Evolutionary conservation across 2,888 invertebrate species (phyloP).

Genomic region (Meganola albula): DNA sequence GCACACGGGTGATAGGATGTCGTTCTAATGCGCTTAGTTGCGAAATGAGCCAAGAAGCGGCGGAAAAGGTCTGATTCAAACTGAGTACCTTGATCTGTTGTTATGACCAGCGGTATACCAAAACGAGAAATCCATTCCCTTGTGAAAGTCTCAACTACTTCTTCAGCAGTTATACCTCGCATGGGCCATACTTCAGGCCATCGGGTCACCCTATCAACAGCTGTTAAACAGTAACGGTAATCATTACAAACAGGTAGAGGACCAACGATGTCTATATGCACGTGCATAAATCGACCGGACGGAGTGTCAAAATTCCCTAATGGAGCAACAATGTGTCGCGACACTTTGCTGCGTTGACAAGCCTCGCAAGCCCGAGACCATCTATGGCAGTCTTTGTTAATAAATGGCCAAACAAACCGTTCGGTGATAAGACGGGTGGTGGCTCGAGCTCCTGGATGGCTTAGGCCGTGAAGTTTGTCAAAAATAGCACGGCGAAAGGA

Average conservation of each 20-base stretch:
- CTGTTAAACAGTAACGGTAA: background rate
- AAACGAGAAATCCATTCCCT: too few species aligned
- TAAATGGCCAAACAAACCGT: background rate
- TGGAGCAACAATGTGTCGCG: background rate
- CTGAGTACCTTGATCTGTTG: too few species aligned
- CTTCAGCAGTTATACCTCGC: background rate
- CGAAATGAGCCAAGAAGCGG: too few species aligned
- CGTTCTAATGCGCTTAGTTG: too few species aligned
- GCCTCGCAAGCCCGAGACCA: background rate
- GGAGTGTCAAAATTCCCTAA: background rate
- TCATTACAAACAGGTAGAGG: background rate
- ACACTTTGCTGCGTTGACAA: background rate
- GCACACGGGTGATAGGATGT: too few species aligned
- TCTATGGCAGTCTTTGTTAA: background rate
- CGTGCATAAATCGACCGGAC: background rate
- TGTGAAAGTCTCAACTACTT: too few species aligned
- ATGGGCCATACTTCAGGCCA: background rate
- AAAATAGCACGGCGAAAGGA: background rate
- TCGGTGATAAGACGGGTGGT: background rate
- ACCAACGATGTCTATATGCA: background rate
- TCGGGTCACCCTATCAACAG: background rate
- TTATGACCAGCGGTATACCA: too few species aligned
- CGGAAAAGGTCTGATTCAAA: too few species aligned
- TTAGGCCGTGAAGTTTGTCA: background rate
- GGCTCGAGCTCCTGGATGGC: background rate